Conservation (phyloP, 2,113 vertebrate genomes). For the Gopherus evgoodei region DNA sequence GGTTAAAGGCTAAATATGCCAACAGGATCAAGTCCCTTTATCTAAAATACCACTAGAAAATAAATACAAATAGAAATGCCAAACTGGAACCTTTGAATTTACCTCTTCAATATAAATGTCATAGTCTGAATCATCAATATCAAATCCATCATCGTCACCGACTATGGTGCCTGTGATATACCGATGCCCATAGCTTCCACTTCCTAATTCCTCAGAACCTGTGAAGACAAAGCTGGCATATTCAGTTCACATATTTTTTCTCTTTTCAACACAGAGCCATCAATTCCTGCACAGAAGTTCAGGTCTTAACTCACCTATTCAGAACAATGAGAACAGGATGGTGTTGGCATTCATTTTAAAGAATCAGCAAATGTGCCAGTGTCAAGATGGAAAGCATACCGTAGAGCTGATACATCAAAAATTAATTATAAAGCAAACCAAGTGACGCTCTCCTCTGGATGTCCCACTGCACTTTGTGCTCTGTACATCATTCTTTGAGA, state of each 20-base stretch:
- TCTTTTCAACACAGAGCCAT: background rate
- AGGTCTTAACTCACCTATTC: background rate
- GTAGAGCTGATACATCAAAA: background rate
- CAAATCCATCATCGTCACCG: constrained; percentile 84
- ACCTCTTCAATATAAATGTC: constrained; percentile 95
- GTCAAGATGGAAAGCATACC: background rate
- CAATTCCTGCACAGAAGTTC: background rate
- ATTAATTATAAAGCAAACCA: background rate
- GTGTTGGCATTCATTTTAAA: background rate
- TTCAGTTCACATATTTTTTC: background rate
- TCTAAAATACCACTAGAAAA: background rate
- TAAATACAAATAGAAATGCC: background rate
- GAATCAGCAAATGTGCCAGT: background rate
- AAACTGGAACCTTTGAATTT: constrained; percentile 33
- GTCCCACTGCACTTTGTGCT: background rate
- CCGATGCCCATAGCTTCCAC: constrained; percentile 82
- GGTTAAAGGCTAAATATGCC: background rate
- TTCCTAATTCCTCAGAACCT: constrained; percentile 87
- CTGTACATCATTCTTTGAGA: background rate
- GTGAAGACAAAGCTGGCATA: constrained; percentile 37
- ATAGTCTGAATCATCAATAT: constrained; percentile 89
- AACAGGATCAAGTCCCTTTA: background rate
- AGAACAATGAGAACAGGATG: background rate
- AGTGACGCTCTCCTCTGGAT: background rate
- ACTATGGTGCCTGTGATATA: constrained; percentile 79